Percentiles rank a stretch among this genome's conserved stretches.
phyloP scores from a whole-genome alignment of 2,888 invertebrate species.

The Serrognathus titanus region DNA sequence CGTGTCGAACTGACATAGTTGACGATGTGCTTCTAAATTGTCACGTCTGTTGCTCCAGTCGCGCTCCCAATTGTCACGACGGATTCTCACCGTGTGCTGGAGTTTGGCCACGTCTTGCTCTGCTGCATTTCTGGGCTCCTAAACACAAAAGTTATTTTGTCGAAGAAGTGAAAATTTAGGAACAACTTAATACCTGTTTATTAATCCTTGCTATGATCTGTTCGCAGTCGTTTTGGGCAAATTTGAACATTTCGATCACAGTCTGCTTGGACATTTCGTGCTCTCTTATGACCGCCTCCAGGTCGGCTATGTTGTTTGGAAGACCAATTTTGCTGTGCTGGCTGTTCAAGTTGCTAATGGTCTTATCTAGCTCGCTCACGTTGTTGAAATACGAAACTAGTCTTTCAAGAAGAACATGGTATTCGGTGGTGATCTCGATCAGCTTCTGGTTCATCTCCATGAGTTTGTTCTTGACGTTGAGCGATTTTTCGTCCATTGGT shows the following conservation, averaged over 20 bases:
- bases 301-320: conserved; percentile 50
- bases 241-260: conserved; percentile 63
- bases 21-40: conserved; percentile 60
- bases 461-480: conserved; percentile 63
- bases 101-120: conserved; percentile 68
- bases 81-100: conserved; percentile 58
- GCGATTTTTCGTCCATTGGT: conserved; percentile 52
- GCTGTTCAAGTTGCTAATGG: conserved; percentile 57
- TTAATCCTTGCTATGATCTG: conserved; percentile 65
- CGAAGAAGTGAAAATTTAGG: background rate
- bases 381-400: conserved; percentile 69
- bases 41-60: conserved; percentile 59
- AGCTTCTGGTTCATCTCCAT: conserved; percentile 64
- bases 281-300: conserved; percentile 58
- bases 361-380: conserved; percentile 59
- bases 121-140: conserved; percentile 64
- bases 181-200: conserved; percentile 50
- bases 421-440: conserved; percentile 66
- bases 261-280: conserved; percentile 64
- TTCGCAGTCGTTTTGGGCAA: conserved; percentile 65
- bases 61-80: conserved; percentile 62
- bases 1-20: conserved; percentile 64
- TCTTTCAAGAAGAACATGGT: conserved; percentile 65
- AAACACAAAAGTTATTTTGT: conserved; percentile 12
- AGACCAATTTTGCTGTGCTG: conserved; percentile 44